These are phyloP conservation scores for Nanorana parkeri DNA, from an alignment of 2,113 vertebrate genomes.

Conservation along the genomic window DNA sequence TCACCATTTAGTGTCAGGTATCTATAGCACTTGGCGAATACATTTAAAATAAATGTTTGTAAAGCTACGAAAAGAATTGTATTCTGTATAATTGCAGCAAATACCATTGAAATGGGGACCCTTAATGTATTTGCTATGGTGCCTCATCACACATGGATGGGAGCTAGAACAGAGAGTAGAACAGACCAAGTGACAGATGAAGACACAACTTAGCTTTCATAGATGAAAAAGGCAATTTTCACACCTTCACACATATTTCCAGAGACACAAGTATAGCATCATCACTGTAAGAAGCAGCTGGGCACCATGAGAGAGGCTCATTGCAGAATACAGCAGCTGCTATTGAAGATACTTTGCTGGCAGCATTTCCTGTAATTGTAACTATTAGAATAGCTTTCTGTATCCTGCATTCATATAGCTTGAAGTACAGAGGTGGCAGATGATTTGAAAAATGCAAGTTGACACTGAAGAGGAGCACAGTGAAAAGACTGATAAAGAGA, in stretches of 20 bases:
- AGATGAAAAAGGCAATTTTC: not conserved
- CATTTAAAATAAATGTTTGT: too few species aligned
- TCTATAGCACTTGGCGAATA: too few species aligned
- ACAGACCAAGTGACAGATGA: too few species aligned
- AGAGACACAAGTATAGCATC: not conserved
- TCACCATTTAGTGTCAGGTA: too few species aligned
- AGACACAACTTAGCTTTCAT: too few species aligned
- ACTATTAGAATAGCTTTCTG: slow-evolving; percentile 26
- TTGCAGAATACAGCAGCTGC: slow-evolving; percentile 21
- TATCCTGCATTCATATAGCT: slow-evolving; percentile 37
- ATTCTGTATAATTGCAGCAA: too few species aligned
- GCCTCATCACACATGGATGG: too few species aligned
- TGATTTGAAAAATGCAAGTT: slow-evolving; percentile 31
- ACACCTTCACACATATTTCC: slow-evolving; percentile 4
- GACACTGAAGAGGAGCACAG: slow-evolving; percentile 15
- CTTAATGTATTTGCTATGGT: too few species aligned
- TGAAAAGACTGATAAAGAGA: slow-evolving; percentile 14
- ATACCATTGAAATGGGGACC: too few species aligned
- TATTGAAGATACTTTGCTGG: slow-evolving; percentile 12
- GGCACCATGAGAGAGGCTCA: not conserved
- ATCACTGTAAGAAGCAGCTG: slow-evolving; percentile 13
- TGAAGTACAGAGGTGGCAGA: slow-evolving; percentile 3
- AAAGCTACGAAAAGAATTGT: too few species aligned
- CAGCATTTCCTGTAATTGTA: slow-evolving; percentile 44
- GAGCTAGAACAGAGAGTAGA: too few species aligned